Evolutionary conservation across 2,888 invertebrate species (phyloP), one percentile per base, ranked within the genome.

Genomic region (Napeogenes inachia): DNA sequence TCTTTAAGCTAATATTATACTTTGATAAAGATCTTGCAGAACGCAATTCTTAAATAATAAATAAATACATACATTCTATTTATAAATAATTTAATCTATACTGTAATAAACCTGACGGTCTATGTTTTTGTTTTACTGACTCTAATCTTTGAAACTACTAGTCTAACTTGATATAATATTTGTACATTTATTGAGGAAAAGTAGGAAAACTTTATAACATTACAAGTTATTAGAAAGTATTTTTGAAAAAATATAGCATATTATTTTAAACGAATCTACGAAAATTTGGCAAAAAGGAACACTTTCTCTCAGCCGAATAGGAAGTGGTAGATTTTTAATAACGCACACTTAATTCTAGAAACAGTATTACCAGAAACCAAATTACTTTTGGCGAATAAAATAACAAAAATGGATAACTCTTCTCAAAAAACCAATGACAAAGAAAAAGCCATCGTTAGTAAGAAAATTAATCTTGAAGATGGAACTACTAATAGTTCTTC

Each of bases 351-450:
- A 35, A 35, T 35, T 35, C 4, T 35, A 35, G 35, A 2, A 0
- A 10, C 42, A 42, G 42, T 10, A 8, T 8, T 42, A 42, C 12
- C 42, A 42, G 81, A 82, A 71, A 71, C 70, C 53, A 71, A 77
- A 68, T 65, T 71, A 3, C 70, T 81, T 3, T 54, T 80, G 42
- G 54, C 65, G 32, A 73, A 73, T 32, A 56, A 61, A 70, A 58
- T 54, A 58, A 66, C 61, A 21, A 59, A 58, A n/a, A 47, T 56
- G 12, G 66, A 62, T 32, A 54, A 64, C 45, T 4, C 45, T 45
- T 59, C 61, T 10, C 8, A 10, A 12, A 60, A 61, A 42, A 35
- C 21, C 21, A 8, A 54, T 30, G 38, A 57, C 21, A 42, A 13
- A 10, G 57, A 59, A 57, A 50, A 42, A 8, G 33, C 2, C n/a